Evolutionary conservation across 2,113 vertebrate genomes (phyloP).

Genomic region (Cyanoliseus patagonus): DNA sequence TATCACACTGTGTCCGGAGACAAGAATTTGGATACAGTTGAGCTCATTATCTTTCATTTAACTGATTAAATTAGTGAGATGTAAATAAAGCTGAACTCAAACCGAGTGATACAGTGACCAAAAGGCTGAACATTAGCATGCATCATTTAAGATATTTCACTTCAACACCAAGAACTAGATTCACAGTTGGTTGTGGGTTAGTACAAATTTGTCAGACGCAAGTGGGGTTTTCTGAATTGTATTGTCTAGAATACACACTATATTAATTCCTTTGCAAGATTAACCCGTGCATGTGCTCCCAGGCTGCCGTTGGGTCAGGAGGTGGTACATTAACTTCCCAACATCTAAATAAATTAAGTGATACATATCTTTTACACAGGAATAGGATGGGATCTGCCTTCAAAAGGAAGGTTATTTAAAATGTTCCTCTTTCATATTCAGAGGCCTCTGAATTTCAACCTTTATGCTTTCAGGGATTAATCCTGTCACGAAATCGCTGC

Average conservation of each 20-base stretch:
- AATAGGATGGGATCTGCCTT: background rate
- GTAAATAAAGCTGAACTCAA: slow-evolving; percentile 61
- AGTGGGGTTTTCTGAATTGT: slow-evolving; percentile 46
- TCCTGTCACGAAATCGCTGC: background rate
- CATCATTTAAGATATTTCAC: slow-evolving; percentile 60
- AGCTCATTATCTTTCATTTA: slow-evolving; percentile 10
- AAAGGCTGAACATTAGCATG: slow-evolving; percentile 60
- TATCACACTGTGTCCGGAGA: slow-evolving; percentile 46
- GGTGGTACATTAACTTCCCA: background rate
- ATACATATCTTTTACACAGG: background rate
- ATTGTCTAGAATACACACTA: background rate
- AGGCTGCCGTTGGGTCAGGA: slow-evolving; percentile 22
- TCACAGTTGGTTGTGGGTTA: slow-evolving; percentile 59
- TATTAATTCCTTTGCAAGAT: background rate
- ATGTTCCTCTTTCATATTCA: background rate
- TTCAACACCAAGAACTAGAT: slow-evolving; percentile 64
- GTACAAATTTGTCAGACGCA: slow-evolving; percentile 52
- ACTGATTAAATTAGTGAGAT: slow-evolving; percentile 48
- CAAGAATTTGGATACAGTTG: slow-evolving; percentile 46
- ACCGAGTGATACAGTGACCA: slow-evolving; percentile 48
- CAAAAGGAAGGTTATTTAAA: background rate
- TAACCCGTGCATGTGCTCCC: slow-evolving; percentile 24
- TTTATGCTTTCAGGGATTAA: background rate
- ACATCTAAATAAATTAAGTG: background rate
- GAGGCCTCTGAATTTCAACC: background rate